Conservation (phyloP, 1,140 invertebrate species). For the Drosophila pallidifrons region DNA sequence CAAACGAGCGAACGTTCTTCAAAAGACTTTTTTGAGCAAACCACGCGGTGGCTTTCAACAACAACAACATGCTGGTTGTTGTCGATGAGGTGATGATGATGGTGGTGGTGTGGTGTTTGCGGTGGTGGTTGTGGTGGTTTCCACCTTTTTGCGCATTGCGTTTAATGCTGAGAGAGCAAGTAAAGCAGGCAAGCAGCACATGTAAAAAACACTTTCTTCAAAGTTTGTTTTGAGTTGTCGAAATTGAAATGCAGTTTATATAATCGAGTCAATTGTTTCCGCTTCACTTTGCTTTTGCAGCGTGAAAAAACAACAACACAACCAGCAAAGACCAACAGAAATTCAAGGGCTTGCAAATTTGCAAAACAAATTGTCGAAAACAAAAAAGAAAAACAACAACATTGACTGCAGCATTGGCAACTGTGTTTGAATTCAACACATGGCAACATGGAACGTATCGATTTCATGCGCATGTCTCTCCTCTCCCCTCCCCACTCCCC, state of each 20-base stretch:
- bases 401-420: conserved; percentile 33
- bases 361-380: conserved; percentile 53
- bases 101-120: conserved; percentile 12
- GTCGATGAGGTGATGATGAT: conserved; percentile 16
- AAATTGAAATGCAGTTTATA: conserved; percentile 38
- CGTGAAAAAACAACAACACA: background rate
- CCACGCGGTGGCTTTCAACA: conserved; percentile 63
- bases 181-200: background rate
- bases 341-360: conserved; percentile 55
- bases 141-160: conserved; percentile 74
- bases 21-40: conserved; percentile 68
- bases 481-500: background rate
- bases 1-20: conserved; percentile 57
- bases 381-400: conserved; percentile 40
- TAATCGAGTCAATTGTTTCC: conserved; percentile 37
- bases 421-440: conserved; percentile 34
- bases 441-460: conserved; percentile 61
- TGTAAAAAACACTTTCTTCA: conserved; percentile 5
- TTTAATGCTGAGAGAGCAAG: conserved; percentile 47
- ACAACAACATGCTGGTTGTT: conserved; percentile 7
- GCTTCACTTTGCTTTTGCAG: conserved; percentile 26
- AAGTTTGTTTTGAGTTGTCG: conserved; percentile 28
- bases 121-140: conserved; percentile 36
- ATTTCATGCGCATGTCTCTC: conserved; percentile 68
- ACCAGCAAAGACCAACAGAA: conserved; percentile 11